Base-by-base conservation (phyloP, 2,797 vertebrate genomes). In the Dipus sagitta region DNA sequence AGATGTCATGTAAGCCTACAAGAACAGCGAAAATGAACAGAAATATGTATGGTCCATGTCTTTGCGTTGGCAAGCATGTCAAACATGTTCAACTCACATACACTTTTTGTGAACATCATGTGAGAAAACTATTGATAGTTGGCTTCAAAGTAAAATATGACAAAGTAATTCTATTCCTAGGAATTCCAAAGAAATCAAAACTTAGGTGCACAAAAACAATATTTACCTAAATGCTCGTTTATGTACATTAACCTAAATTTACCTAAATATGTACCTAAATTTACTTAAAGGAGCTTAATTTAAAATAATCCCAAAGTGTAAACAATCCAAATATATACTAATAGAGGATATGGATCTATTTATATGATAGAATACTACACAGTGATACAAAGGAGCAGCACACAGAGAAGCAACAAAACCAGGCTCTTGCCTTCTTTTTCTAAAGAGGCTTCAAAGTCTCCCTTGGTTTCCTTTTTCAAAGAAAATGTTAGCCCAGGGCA, bases 111-210 rank as follows among this genome's bases (percentile, higher is more conserved):
- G 65, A 94, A 83, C 9, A 58, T 20, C 28, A 80, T 17, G 42
- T 38, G 38, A 38, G 58, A 88, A 93, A 96, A 68, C 24, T 91
- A 82, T 26, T 90, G 64, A 11, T 8, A 52, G 3, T 76, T 90
- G 11, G 30, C 91, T 92, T 62, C 47, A 83, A 79, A 89, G 34
- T 82, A 92, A 88, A 94, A 77, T 42, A 47, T 64, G n/a, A 68
- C 2, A 20, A 71, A 88, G 38, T 24, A 74, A 90, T 94, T 91
- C 65, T 18, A 77, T 8, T 14, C 20, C 14, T 38, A 62, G 8
- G 17, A 24, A 90, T 80, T 60, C 76, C n/a, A 94, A 88, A 94
- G 62, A 96, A 95, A 95, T 54, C 6, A 91, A 90, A 92, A 65
- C 7, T 65, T 21, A 71, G 38, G 3, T 47, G 13, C 34, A 90